These are phyloP conservation scores for Lasioglossum marginatum DNA, from an alignment of 2,888 invertebrate genomes.

Conservation along the genomic window DNA sequence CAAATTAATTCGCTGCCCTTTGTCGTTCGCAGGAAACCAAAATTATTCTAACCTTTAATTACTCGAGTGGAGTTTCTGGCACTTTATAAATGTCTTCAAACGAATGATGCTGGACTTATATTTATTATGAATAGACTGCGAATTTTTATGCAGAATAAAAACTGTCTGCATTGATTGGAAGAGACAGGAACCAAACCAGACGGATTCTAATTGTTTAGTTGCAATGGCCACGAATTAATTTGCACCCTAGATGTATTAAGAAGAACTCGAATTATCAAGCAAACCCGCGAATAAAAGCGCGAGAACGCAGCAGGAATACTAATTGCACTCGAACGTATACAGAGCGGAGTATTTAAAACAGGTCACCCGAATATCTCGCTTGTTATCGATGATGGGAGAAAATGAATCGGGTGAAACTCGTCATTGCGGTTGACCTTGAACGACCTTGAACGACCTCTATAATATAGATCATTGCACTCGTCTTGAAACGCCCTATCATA, in stretches of 20 bases:
- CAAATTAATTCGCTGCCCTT: neutral
- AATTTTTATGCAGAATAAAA: neutral
- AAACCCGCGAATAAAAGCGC: neutral
- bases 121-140: neutral
- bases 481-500: no score
- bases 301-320: neutral
- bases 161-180: no score
- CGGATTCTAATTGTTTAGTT: neutral
- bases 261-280: slow-evolving; percentile 3
- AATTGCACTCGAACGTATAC: slow-evolving; percentile 30
- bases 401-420: neutral
- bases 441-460: neutral
- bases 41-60: neutral
- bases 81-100: no score
- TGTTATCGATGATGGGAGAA: neutral
- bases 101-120: no score
- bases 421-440: neutral
- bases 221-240: neutral
- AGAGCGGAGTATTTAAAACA: neutral
- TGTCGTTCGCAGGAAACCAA: neutral
- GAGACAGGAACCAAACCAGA: neutral
- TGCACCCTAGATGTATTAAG: neutral
- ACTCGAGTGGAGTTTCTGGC: no score
- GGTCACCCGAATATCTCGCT: neutral
- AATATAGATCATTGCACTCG: neutral